Evolutionary conservation across 2,888 invertebrate genomes (phyloP).

Genomic region (Sclerodermus sp.): DNA sequence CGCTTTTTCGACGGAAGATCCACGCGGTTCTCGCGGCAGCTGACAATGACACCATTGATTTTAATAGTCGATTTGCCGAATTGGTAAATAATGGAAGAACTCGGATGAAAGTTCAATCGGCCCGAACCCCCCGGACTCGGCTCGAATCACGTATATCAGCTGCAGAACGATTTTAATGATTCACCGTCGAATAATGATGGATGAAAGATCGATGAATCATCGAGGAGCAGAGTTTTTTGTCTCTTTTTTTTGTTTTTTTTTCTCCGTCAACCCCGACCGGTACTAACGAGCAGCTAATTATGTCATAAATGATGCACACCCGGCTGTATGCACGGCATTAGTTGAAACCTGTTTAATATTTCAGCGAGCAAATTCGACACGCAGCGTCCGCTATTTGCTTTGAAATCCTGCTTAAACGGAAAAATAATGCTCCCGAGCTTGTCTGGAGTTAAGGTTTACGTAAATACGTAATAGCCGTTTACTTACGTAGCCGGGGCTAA

Average conservation of each 20-base stretch:
- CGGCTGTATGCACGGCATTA: conserved; percentile 8
- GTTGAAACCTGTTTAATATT: conserved; percentile 19
- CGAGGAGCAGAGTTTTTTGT: too few species aligned
- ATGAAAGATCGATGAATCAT: too few species aligned
- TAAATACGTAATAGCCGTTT: conserved; percentile 19
- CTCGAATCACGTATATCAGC: too few species aligned
- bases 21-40: too few species aligned
- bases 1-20: too few species aligned
- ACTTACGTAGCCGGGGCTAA: conserved; percentile 5
- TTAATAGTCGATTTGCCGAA: too few species aligned
- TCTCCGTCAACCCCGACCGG: not conserved
- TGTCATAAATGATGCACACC: conserved; percentile 20
- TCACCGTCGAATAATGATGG: too few species aligned
- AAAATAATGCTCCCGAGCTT: conserved; percentile 12
- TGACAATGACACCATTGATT: too few species aligned
- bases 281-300: conserved; percentile 21
- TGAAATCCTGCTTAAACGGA: conserved; percentile 4
- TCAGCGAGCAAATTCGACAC: conserved; percentile 10
- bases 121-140: too few species aligned
- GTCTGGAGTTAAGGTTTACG: not conserved
- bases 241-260: conserved; percentile 8
- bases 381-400: conserved; percentile 8
- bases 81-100: too few species aligned
- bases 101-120: too few species aligned
- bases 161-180: too few species aligned